These are phyloP conservation scores for Rhagoletis zephyria DNA, from an alignment of 1,140 invertebrate genomes.

Conservation along the genomic window DNA sequence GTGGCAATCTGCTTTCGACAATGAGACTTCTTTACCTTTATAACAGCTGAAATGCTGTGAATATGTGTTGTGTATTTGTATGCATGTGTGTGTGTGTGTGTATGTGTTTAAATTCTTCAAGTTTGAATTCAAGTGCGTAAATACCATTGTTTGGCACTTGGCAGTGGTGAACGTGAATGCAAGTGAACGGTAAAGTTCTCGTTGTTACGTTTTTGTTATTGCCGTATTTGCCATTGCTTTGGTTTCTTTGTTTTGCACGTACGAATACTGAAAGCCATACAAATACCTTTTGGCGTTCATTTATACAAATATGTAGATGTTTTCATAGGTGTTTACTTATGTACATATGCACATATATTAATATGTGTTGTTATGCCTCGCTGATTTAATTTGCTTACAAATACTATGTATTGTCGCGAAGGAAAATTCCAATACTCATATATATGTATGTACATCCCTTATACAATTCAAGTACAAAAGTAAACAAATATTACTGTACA, in stretches of 20 bases:
- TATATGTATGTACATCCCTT: not conserved
- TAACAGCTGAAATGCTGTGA: not conserved
- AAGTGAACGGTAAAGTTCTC: not conserved
- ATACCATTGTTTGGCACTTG: constrained; percentile 41
- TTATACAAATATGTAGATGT: not conserved
- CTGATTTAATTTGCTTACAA: not conserved
- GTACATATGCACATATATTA: not conserved
- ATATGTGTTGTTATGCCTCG: not conserved
- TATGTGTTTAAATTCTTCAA: not conserved
- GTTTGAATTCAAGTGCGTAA: constrained; percentile 29
- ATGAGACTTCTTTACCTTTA: not conserved
- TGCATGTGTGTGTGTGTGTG: not conserved
- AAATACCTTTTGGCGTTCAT: not conserved
- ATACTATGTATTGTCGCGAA: not conserved
- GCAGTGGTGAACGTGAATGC: not conserved
- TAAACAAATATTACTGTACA: not conserved
- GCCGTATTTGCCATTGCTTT: not conserved
- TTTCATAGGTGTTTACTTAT: not conserved
- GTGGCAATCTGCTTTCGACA: not conserved
- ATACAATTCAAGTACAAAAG: not conserved
- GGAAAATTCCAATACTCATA: not conserved
- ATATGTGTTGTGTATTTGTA: not conserved
- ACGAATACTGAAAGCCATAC: not conserved
- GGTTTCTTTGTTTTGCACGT: not conserved
- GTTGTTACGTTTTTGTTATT: not conserved